phyloP scores from a whole-genome alignment of 2,888 invertebrate genomes.

The Xylota sylvarum region DNA sequence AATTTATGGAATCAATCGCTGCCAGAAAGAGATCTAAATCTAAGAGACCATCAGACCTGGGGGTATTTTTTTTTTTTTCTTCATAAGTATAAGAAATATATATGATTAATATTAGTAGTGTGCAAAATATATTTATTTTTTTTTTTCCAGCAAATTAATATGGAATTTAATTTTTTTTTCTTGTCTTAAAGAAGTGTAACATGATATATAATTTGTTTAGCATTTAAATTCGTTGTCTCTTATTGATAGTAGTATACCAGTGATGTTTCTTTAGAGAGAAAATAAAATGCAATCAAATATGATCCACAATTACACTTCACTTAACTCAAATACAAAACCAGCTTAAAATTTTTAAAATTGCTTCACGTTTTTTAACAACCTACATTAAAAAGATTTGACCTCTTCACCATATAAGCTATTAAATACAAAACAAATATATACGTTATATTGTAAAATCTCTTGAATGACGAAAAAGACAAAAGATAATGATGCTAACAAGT shows the following conservation, averaged over 20 bases:
- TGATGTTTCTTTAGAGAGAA: neutral
- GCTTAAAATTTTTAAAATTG: neutral
- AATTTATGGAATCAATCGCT: constrained; percentile 55
- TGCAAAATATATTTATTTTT: constrained; percentile 28
- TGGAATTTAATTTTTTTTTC: constrained; percentile 18
- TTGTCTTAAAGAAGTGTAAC: constrained; percentile 13
- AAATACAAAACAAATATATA: constrained; percentile 29
- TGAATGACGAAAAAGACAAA: constrained; percentile 74
- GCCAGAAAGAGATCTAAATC: constrained; percentile 65
- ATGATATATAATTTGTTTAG: constrained; percentile 25
- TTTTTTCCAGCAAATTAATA: constrained; percentile 21
- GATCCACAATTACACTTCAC: constrained; percentile 16
- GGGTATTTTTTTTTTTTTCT: constrained; percentile 47
- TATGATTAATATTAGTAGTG: constrained; percentile 25
- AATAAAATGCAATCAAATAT: constrained; percentile 1
- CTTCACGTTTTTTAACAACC: neutral
- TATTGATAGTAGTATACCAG: constrained; percentile 14
- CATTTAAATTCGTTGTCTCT: constrained; percentile 37
- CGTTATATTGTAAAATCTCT: constrained; percentile 61
- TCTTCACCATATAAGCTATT: constrained; percentile 38
- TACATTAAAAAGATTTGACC: constrained; percentile 7
- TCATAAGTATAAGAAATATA: constrained; percentile 30
- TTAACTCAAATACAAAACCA: constrained; percentile 5
- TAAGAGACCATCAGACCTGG: constrained; percentile 51
- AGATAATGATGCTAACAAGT: constrained; percentile 76